Conservation (phyloP, 2,113 vertebrate genomes). For the Zingel zingel region DNA sequence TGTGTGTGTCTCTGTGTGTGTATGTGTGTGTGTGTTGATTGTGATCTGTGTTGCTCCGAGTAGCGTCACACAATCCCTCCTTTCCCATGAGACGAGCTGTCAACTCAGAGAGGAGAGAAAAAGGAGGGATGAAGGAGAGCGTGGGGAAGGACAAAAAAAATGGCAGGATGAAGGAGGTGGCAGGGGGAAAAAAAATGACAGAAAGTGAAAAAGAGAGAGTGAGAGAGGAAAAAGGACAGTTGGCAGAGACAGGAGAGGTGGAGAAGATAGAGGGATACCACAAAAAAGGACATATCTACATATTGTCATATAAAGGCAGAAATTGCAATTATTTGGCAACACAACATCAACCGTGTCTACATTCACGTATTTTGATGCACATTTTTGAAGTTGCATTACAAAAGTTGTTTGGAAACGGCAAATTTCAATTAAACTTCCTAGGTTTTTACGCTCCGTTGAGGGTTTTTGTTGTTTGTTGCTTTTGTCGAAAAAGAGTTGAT, state of each 20-base stretch:
- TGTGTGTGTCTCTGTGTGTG: conserved; percentile 32
- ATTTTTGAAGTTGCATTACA: no score
- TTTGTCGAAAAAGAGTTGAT: no score
- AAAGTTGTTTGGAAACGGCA: no score
- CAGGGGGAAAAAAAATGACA: no score
- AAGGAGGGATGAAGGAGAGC: neutral
- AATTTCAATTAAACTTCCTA: no score
- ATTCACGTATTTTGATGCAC: no score
- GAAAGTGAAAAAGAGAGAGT: conserved; percentile 20
- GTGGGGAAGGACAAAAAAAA: no score
- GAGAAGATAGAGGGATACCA: neutral
- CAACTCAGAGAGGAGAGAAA: conserved; percentile 34
- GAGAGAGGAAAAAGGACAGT: neutral
- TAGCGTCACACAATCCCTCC: conserved; percentile 66
- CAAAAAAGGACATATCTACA: no score
- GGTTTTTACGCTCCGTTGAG: no score
- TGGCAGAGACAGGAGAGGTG: neutral
- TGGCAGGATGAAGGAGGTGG: neutral
- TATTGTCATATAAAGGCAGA: neutral
- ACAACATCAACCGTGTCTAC: no score
- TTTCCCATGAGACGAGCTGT: conserved; percentile 64
- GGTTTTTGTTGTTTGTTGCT: no score
- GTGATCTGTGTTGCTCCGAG: conserved; percentile 66
- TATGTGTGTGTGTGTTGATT: conserved; percentile 42
- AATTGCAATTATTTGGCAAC: no score